These are phyloP conservation scores for Agraylea sexmaculata DNA, from an alignment of 1,140 invertebrate species.

Conservation along the genomic window DNA sequence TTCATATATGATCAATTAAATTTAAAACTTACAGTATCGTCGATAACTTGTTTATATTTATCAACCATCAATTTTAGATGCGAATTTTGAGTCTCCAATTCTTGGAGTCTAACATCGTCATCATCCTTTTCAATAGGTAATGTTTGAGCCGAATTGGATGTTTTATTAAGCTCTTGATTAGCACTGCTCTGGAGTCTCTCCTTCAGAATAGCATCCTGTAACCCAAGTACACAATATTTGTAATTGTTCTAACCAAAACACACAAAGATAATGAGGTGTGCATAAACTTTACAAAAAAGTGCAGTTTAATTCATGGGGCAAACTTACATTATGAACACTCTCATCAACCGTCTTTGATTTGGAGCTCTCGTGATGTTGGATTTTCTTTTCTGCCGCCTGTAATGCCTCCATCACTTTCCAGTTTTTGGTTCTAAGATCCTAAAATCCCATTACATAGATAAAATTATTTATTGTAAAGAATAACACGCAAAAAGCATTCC, in stretches of 20 bases:
- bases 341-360: conserved; percentile 32
- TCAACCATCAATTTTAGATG: conserved; percentile 51
- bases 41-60: conserved; percentile 62
- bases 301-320: conserved; percentile 4
- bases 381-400: conserved; percentile 54
- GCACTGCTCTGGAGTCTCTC: conserved; percentile 8
- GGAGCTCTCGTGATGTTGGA: conserved; percentile 35
- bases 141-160: no score
- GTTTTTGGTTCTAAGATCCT: conserved; percentile 75
- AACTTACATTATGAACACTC: conserved; percentile 33
- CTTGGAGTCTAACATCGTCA: conserved; percentile 23
- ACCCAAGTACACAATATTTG: background rate
- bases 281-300: background rate
- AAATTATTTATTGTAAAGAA: conserved; percentile 8
- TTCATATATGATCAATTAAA: background rate
- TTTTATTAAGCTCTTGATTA: conserved; percentile 7
- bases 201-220: conserved; percentile 1
- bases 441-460: conserved; percentile 24
- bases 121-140: no score
- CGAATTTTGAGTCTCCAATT: conserved; percentile 42
- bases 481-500: conserved; percentile 9
- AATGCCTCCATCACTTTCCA: conserved; percentile 81
- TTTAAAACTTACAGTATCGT: conserved; percentile 52
- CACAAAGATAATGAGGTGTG: background rate
- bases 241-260: background rate